A percentile compares a stretch with the other conserved stretches of the same genome.
These are phyloP conservation scores for Drosophila macrospina DNA, from an alignment of 2,888 invertebrate species.

Conservation along the genomic window DNA sequence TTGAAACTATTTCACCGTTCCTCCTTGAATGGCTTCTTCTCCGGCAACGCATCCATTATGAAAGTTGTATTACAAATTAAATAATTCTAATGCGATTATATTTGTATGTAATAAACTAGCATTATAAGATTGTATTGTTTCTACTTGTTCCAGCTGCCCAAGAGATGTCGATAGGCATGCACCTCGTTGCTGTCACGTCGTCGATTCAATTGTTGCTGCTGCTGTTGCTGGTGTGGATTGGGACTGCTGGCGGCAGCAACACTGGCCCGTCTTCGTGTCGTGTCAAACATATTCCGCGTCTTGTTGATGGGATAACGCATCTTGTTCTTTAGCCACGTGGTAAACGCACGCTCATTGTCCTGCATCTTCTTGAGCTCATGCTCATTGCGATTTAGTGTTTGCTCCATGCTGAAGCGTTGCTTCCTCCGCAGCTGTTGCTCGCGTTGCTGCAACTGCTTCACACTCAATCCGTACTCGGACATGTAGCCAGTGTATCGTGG, in stretches of 20 bases:
- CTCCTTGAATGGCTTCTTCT: conserved; percentile 5
- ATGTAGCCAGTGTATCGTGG: conserved; percentile 86
- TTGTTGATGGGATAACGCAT: conserved; percentile 85
- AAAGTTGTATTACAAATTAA: conserved; percentile 69
- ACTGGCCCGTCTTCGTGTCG: conserved; percentile 58
- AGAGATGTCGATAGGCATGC: conserved; percentile 62
- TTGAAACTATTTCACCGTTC: conserved; percentile 31
- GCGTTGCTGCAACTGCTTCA: conserved; percentile 85
- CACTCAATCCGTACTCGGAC: conserved; percentile 87
- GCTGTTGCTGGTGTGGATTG: conserved; percentile 21
- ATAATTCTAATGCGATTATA: conserved; percentile 52
- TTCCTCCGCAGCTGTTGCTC: conserved; percentile 83
- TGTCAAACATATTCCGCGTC: conserved; percentile 85
- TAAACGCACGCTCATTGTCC: conserved; percentile 87
- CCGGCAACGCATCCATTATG: conserved; percentile 29
- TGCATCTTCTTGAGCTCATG: conserved; percentile 85
- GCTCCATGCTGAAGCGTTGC: conserved; percentile 74
- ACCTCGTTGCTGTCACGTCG: conserved; percentile 62
- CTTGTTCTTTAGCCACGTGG: conserved; percentile 86
- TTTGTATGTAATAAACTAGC: conserved; percentile 39
- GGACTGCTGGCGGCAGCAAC: conserved; percentile 56
- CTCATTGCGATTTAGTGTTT: conserved; percentile 84
- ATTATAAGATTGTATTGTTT: conserved; percentile 8
- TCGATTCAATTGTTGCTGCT: conserved; percentile 21
- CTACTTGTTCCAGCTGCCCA: conserved; percentile 72